Conservation (phyloP, 2,797 vertebrate genomes). For the Schizopygopsis malacanthus region DNA sequence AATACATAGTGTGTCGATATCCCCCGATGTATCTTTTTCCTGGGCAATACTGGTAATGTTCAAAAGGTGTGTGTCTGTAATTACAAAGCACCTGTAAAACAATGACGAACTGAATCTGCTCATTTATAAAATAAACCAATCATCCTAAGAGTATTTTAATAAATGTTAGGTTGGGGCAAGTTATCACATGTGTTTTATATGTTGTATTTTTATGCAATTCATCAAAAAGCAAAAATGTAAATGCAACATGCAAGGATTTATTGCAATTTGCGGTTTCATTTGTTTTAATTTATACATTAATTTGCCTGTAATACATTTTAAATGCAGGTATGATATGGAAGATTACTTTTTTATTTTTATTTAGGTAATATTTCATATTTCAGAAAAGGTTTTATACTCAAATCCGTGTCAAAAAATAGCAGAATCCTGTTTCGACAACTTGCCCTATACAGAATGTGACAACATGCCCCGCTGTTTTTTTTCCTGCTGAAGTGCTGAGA, state of each 20-base stretch:
- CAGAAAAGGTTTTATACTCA: not conserved
- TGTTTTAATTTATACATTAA: not conserved
- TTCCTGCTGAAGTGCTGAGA: not conserved
- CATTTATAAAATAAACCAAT: not conserved
- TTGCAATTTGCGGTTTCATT: not conserved
- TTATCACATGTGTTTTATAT: not conserved
- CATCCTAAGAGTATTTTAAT: not conserved
- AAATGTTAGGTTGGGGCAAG: not conserved
- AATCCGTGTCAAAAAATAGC: not conserved
- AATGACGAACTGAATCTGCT: not conserved
- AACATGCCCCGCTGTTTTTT: conserved; percentile 31
- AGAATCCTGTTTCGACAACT: not conserved
- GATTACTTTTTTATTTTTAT: not conserved
- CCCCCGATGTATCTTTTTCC: not conserved
- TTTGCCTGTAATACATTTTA: not conserved
- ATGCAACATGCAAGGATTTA: not conserved
- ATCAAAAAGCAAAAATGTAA: not conserved
- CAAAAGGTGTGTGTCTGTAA: not conserved
- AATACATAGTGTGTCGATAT: not conserved
- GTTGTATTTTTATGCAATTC: not conserved
- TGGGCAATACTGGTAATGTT: not conserved
- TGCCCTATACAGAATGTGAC: not conserved
- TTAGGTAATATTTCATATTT: not conserved
- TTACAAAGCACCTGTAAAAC: conserved; percentile 87
- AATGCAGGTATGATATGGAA: not conserved